These are phyloP conservation scores for Drosophila pruinosa DNA, from an alignment of 1,140 invertebrate genomes.

Conservation along the genomic window DNA sequence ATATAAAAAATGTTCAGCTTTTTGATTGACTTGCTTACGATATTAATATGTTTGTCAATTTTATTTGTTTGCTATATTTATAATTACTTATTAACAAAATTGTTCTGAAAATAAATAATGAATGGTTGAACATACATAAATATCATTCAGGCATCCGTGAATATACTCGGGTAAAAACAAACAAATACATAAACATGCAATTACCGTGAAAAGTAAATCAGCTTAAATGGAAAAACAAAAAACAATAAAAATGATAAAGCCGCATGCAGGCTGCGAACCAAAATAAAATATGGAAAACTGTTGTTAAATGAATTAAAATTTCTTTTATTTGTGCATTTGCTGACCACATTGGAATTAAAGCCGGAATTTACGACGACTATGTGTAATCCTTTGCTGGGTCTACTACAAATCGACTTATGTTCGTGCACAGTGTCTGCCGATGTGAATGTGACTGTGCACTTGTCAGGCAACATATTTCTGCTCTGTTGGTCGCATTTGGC, in stretches of 20 bases:
- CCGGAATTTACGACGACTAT: slow-evolving; percentile 9
- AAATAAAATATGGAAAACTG: neutral
- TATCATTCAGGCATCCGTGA: neutral
- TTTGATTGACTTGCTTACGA: neutral
- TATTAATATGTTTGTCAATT: slow-evolving; percentile 1
- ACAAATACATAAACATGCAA: slow-evolving; percentile 7
- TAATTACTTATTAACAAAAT: slow-evolving; percentile 15
- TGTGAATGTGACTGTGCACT: slow-evolving; percentile 2
- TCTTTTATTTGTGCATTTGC: neutral
- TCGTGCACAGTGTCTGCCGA: neutral
- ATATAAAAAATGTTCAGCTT: too few relatives aligned
- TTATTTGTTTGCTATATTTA: neutral
- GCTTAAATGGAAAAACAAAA: slow-evolving; percentile 33
- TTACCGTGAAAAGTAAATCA: slow-evolving; percentile 35
- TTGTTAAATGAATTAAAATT: slow-evolving; percentile 17
- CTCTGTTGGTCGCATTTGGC: slow-evolving; percentile 3
- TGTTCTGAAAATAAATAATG: neutral
- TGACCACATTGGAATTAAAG: slow-evolving; percentile 35
- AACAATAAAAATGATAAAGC: slow-evolving; percentile 18
- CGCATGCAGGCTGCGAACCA: neutral
- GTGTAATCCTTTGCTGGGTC: slow-evolving; percentile 19
- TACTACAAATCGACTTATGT: neutral
- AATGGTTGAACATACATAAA: neutral
- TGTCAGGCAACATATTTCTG: slow-evolving; percentile 47
- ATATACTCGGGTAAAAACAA: neutral